Evolutionary conservation across 2,888 invertebrate species (phyloP), one percentile per base, ranked within the genome.

Genomic region (Lycocerus yunnanus): DNA sequence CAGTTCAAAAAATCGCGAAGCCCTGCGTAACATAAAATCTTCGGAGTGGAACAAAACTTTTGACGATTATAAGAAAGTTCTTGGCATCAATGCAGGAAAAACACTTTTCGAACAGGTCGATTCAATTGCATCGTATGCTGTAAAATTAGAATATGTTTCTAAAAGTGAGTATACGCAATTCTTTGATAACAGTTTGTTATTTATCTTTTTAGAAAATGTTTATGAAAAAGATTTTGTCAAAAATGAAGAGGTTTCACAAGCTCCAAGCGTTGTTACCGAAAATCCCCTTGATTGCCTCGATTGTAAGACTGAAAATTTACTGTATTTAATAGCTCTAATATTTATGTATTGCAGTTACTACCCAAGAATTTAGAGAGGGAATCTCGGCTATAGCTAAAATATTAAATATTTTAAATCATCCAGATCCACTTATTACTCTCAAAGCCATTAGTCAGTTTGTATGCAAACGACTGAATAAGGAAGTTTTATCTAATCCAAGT

Each of bases 241-340:
- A 75, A 90, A 91, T 84, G 90, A 91, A 79, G 89, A 88, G 78
- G 88, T 90, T 79, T 85, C 87, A 43, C 90, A 90, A 80, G 90
- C 90, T 6, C 95, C 96, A 0, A 93, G 90, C 86, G 90, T 95
- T 71, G 92, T 93, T 16, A 93, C 95, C 27, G 91, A 92, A 77
- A 96, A 97, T 87, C 94, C 95, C 11, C 88, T 97, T 78, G 96
- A 97, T 85, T 94, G 93, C 84, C 89, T 97, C 79, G 93, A 97
- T 84, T 96, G 96, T 96, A 88, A 92, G 94, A 91, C 18, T 16
- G 18, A 66, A 68, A 78, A 67, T 27, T 59, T 72, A 61, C 24
- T 58, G 16, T 61, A 69, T 63, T 90, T 15, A 90, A 89, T 81
- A 73, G 75, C 61, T 15, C 3, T 43, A 24, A 21, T 18, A 11